Percentiles rank a stretch among this genome's conserved stretches.
phyloP scores from a whole-genome alignment of 1,140 invertebrate species.

The Proctacanthus coquilletti region DNA sequence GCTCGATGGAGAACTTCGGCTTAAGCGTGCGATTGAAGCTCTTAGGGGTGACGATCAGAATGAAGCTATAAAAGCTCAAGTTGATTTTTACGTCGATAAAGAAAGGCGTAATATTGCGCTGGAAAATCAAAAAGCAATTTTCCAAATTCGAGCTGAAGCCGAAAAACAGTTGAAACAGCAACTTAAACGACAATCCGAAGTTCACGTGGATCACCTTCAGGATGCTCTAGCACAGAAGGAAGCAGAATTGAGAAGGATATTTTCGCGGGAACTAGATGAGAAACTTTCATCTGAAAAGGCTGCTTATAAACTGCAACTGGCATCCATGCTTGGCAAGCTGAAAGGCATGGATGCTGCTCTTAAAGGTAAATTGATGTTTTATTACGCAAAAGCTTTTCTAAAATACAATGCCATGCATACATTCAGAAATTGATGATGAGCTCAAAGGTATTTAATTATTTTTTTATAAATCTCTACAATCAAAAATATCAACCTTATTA shows the following conservation, averaged over 20 bases:
- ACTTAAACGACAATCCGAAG: slow-evolving; percentile 61
- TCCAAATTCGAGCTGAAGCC: slow-evolving; percentile 41
- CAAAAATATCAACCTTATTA: background rate
- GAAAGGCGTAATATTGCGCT: slow-evolving; percentile 36
- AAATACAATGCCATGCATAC: slow-evolving; percentile 11
- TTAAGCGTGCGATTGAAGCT: slow-evolving; percentile 44
- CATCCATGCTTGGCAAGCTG: slow-evolving; percentile 63
- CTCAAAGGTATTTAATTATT: slow-evolving; percentile 20
- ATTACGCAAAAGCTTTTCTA: background rate
- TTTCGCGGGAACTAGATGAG: slow-evolving; percentile 51
- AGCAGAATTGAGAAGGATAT: slow-evolving; percentile 45
- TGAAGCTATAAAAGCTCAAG: slow-evolving; percentile 31
- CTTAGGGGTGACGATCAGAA: slow-evolving; percentile 30
- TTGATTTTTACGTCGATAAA: slow-evolving; percentile 37
- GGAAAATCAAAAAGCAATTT: slow-evolving; percentile 39
- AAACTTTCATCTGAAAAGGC: slow-evolving; percentile 49
- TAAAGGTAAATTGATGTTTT: slow-evolving; percentile 45
- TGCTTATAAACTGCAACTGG: slow-evolving; percentile 60
- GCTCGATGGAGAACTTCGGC: slow-evolving; percentile 42
- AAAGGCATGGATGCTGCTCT: slow-evolving; percentile 77
- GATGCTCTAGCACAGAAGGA: slow-evolving; percentile 57
- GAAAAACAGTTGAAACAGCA: slow-evolving; percentile 61
- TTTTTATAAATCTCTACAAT: background rate
- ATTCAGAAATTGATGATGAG: slow-evolving; percentile 26
- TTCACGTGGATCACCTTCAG: slow-evolving; percentile 67